Evolutionary conservation across 2,113 vertebrate genomes (phyloP), one percentile per base, ranked within the genome.

Genomic region (Acanthochromis polyacanthus): DNA sequence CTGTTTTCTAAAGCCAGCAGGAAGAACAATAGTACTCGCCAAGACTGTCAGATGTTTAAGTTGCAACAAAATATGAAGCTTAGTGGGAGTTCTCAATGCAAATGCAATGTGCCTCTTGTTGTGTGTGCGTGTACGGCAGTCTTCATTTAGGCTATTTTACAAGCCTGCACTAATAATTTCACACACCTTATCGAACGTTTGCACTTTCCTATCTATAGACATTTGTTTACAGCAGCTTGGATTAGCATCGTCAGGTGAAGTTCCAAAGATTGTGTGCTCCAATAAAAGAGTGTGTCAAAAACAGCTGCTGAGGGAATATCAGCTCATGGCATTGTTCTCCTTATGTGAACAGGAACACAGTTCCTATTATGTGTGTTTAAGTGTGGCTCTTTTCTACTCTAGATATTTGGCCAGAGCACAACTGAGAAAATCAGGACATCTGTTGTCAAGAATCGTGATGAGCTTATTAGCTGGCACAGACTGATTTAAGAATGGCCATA

Each of bases 1-100:
- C 88, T 94, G 91, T 92, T 93, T 95, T 88, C 89, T 90, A 93
- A 80, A 81, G 85, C 74, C 86, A 79, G 50, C 61, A 75, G 28
- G 69, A 82, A 73, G 60, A 94, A 94, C 93, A 93, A 93, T 89
- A 63, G 83, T 53, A 28, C 51, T 78, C n/a, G 36, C 50, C 48
- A 25, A 78, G 64, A 79, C 72, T 68, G 75, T 91, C 86, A 91
- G 86, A 88, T 93, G 90, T 87, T 71, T 55, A 50, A 62, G 65
- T 74, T 40, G 9, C 46, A 71, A 86, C 89, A 60, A 70, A 73
- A 89, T 91, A 91, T 81, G 87, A 89, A 86, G 55, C 68, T 57
- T 2, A 55, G 56, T 25, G 55, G 50, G 69, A 87, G 38, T 62
- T 71, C 75, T 45, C 16, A 28, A 23, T 28, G 40, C 68, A 68